Evolutionary conservation across 2,888 invertebrate species (phyloP), one percentile per base, ranked within the genome.

Genomic region (Patella ulyssiponensis): DNA sequence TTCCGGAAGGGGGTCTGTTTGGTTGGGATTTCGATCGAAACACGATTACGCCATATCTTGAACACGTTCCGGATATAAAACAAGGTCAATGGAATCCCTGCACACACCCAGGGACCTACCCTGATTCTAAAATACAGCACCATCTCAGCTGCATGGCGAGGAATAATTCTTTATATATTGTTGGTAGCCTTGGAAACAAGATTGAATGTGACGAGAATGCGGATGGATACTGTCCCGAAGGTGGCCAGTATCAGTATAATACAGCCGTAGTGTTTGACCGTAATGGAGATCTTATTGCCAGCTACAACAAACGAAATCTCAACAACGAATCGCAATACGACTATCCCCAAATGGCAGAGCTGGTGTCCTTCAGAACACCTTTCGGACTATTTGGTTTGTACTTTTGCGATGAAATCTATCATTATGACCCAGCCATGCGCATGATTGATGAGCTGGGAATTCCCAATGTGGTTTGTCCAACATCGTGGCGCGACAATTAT

Each of bases 391-490:
- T 86, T 69, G 96, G 96, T 0, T 94, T 95, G 84, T 95, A 95
- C 89, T 94, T 95, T 74, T 96, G 97, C 91, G 96, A 96, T 88
- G 97, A 97, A 88, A 93, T 96, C 14, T 90, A 96, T 84, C 96
- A 95, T 92, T 93, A 94, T 85, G 91, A 93, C 3, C 96, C 96
- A 0, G 93, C 94, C 0, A 92, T 95, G 11, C 92, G 93, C 79
- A 90, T 94, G n/a, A 92, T 94, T 0, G 91, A 93, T 81, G 92
- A 93, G 75, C 84, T 91, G 2, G 92, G 93, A 1, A 87, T 95
- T 1, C 94, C 93, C 23, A 94, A 95, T 85, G 90, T 96, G 14
- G 91, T 95, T 1, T 95, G 94, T 84, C 93, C 95, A 0, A 94
- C 95, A 0, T 86, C 95, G 92, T 97, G 97, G 96, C 95, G 95